These are phyloP conservation scores for Eudyptes chrysolophus DNA, from an alignment of 2,113 vertebrate genomes.

Conservation along the genomic window DNA sequence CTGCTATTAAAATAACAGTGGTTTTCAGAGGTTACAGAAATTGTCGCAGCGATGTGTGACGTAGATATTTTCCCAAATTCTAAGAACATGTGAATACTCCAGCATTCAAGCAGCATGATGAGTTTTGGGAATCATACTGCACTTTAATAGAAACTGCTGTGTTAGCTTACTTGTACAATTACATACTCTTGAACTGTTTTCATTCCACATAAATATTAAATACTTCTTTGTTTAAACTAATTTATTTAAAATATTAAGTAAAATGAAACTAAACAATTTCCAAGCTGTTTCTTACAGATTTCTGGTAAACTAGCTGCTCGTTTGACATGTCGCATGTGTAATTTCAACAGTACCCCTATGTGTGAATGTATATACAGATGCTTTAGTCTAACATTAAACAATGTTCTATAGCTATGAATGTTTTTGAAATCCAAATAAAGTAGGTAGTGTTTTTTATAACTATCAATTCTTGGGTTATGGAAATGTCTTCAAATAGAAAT, in stretches of 20 bases:
- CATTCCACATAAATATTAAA: not conserved
- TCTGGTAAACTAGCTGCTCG: not conserved
- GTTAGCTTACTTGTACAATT: not conserved
- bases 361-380: conserved; percentile 8
- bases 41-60: not conserved
- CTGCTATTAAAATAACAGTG: not conserved
- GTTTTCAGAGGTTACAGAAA: not conserved
- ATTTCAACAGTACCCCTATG: not conserved
- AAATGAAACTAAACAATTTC: not conserved
- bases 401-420: not conserved
- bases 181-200: not conserved
- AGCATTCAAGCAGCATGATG: not conserved
- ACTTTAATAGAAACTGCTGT: not conserved
- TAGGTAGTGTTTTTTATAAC: conserved; percentile 42
- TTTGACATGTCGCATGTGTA: not conserved
- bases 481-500: conserved; percentile 69
- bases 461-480: conserved; percentile 60
- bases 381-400: conserved; percentile 52
- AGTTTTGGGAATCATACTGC: not conserved
- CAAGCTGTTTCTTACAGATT: conserved; percentile 1
- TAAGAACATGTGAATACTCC: not conserved
- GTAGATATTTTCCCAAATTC: not conserved
- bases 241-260: not conserved
- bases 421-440: conserved; percentile 56
- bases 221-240: not conserved